Evolutionary conservation across 2,113 vertebrate species (phyloP).

Genomic region (Falcunculus frontatus): DNA sequence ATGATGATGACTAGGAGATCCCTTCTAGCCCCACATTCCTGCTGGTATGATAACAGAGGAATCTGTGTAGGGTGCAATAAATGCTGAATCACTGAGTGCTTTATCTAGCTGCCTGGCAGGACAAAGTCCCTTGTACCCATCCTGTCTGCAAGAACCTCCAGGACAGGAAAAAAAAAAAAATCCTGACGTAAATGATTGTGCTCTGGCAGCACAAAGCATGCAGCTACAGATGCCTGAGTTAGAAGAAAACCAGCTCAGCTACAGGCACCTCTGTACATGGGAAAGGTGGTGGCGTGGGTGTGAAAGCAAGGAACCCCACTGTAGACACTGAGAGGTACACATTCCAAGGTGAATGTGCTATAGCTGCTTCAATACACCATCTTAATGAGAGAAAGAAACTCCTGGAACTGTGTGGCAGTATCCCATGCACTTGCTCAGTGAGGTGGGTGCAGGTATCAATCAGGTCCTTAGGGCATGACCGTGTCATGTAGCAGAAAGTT

Average conservation of each 20-base stretch:
- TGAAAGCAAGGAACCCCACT: neutral
- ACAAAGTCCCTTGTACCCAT: neutral
- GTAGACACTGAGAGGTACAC: neutral
- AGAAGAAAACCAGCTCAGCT: neutral
- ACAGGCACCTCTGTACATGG: neutral
- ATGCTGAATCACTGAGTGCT: slow-evolving; percentile 43
- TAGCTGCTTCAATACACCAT: neutral
- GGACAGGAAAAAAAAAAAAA: neutral
- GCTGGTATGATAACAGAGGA: slow-evolving; percentile 34
- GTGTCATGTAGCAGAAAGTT: neutral
- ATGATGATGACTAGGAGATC: slow-evolving; percentile 38
- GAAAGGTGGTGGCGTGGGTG: neutral
- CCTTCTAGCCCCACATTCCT: slow-evolving; percentile 44
- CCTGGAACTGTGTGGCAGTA: neutral
- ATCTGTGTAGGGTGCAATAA: neutral
- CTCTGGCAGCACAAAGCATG: neutral
- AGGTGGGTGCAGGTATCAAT: neutral
- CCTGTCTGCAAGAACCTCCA: neutral
- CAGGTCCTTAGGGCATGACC: neutral
- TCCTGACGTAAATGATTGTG: neutral
- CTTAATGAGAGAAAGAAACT: neutral
- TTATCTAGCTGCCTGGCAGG: slow-evolving; percentile 30
- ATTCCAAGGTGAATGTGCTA: neutral
- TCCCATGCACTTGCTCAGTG: neutral
- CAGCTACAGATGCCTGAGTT: neutral